A percentile compares a stretch with the other conserved stretches of the same genome.
These are phyloP conservation scores for Ischnus inquisitorius DNA, from an alignment of 2,888 invertebrate genomes.

Conservation along the genomic window DNA sequence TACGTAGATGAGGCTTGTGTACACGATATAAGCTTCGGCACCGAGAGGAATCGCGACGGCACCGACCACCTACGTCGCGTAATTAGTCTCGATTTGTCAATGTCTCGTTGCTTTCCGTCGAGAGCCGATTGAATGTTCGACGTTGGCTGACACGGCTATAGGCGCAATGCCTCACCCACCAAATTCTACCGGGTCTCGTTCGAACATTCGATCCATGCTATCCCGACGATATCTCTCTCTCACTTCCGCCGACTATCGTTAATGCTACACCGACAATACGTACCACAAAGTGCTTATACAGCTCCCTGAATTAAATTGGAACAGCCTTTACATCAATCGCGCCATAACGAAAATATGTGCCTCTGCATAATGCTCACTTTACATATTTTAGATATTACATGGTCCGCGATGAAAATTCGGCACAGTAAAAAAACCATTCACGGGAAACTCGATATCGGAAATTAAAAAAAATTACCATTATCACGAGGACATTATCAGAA, in stretches of 20 bases:
- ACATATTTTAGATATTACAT: too few relatives aligned
- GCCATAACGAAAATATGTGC: not conserved
- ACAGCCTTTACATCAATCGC: not conserved
- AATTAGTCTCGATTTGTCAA: conserved; percentile 74
- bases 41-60: conserved; percentile 3
- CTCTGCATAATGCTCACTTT: too few relatives aligned
- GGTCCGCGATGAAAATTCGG: too few relatives aligned
- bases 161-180: conserved; percentile 12
- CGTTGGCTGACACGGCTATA: conserved; percentile 51
- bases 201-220: conserved; percentile 5
- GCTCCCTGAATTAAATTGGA: conserved; percentile 12
- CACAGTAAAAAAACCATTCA: too few relatives aligned
- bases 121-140: conserved; percentile 69
- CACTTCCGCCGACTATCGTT: not conserved
- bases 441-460: too few relatives aligned
- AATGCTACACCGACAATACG: not conserved
- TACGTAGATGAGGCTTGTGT: conserved; percentile 14
- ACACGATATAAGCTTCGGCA: conserved; percentile 56
- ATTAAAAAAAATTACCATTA: too few relatives aligned
- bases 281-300: conserved; percentile 2
- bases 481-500: too few relatives aligned
- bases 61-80: conserved; percentile 42
- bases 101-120: conserved; percentile 67
- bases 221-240: not conserved
- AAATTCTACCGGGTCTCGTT: conserved; percentile 29